Percentiles rank a stretch among this genome's conserved stretches.
Conservation (phyloP, 2,113 vertebrate species). For the Myrmecobius fasciatus region DNA sequence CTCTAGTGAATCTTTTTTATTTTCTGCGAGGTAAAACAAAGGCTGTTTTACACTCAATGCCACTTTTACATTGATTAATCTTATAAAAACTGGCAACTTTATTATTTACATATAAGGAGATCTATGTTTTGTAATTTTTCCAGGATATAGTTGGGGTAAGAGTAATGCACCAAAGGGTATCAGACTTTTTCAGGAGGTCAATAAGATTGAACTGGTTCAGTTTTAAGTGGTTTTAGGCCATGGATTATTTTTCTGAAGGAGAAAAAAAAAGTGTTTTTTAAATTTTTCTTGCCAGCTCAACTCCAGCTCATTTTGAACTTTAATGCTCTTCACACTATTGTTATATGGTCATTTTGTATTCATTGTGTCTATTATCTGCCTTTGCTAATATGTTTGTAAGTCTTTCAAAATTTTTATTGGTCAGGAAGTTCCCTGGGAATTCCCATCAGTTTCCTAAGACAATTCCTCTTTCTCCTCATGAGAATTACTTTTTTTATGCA, state of each 20-base stretch:
- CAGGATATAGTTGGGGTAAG: not conserved
- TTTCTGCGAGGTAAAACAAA: not conserved
- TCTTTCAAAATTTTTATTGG: not conserved
- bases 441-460: not conserved
- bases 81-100: not conserved
- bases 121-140: not conserved
- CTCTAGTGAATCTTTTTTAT: not conserved
- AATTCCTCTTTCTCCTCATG: not conserved
- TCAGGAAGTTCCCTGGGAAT: not conserved
- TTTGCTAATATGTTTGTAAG: not conserved
- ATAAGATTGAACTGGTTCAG: not conserved
- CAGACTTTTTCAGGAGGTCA: not conserved
- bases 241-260: not conserved
- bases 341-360: not conserved
- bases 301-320: not conserved
- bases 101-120: not conserved
- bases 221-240: not conserved
- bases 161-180: not conserved
- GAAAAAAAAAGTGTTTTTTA: not conserved
- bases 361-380: not conserved
- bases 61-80: not conserved
- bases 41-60: not conserved
- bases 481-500: not conserved
- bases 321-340: not conserved
- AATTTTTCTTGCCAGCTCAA: not conserved